phyloP scores from a whole-genome alignment of 1,140 invertebrate species.

The Hylyphantes graminicola region DNA sequence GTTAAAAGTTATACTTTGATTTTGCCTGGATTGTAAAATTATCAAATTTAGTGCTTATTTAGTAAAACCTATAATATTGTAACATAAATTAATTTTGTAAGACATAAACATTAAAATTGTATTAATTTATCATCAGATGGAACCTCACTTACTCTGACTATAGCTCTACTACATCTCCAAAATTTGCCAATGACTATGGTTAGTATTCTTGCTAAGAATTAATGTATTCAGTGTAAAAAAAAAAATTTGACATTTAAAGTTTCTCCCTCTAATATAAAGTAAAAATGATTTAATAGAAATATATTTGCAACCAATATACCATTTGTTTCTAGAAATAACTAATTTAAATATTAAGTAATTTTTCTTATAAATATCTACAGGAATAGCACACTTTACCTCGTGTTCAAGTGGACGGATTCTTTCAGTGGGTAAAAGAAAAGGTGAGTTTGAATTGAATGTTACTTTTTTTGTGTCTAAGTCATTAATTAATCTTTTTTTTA shows the following conservation, averaged over 20 bases:
- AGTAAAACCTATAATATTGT: not conserved
- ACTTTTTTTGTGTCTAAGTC: not conserved
- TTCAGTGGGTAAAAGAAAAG: conserved; percentile 72
- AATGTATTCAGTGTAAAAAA: conserved; percentile 49
- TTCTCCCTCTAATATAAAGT: conserved; percentile 59
- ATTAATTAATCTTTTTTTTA: not conserved
- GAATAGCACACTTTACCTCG: conserved; percentile 86
- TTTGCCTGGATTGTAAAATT: not conserved
- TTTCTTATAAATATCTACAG: conserved; percentile 69
- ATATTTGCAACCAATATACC: too few relatives aligned
- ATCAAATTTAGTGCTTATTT: not conserved
- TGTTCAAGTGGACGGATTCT: conserved; percentile 88
- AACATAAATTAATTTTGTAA: not conserved
- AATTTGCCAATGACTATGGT: conserved; percentile 86
- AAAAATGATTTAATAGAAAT: not conserved
- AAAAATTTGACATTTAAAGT: too few relatives aligned
- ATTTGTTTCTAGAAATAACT: not conserved
- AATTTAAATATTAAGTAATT: not conserved
- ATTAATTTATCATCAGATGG: conserved; percentile 74
- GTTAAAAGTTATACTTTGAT: not conserved
- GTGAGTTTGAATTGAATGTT: conserved; percentile 62
- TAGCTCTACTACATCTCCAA: conserved; percentile 73
- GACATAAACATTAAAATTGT: not conserved
- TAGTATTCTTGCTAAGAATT: conserved; percentile 65
- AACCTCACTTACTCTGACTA: conserved; percentile 89